Percentiles rank a stretch among this genome's conserved stretches.
phyloP scores from a whole-genome alignment of 1,140 invertebrate genomes.

The Drosophila novamexicana region DNA sequence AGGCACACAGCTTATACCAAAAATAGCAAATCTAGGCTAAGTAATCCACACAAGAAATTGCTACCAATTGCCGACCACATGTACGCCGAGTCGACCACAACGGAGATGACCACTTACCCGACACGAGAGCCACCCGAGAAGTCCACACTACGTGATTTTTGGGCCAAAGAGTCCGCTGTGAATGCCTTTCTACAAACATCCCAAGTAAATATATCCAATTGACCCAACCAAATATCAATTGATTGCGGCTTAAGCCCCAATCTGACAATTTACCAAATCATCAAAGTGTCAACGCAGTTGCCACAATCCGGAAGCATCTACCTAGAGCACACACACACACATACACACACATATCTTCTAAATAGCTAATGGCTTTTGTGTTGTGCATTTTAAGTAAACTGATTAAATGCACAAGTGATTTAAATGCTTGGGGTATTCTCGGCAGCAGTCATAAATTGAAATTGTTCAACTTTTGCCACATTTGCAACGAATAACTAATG shows the following conservation, averaged over 20 bases:
- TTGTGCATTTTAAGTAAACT: conserved; percentile 63
- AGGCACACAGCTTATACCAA: conserved; percentile 49
- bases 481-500: conserved; percentile 10
- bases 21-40: conserved; percentile 68
- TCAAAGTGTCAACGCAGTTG: neutral
- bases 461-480: conserved; percentile 62
- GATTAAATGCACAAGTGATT: conserved; percentile 71
- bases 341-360: neutral
- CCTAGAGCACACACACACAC: neutral
- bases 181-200: conserved; percentile 78
- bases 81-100: conserved; percentile 79
- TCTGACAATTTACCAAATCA: conserved; percentile 3
- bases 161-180: conserved; percentile 79
- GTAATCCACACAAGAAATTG: conserved; percentile 31
- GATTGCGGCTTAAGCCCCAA: neutral
- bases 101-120: conserved; percentile 75
- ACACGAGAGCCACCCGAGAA: conserved; percentile 60
- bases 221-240: conserved; percentile 7
- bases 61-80: conserved; percentile 43
- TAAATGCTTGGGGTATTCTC: conserved; percentile 62
- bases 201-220: conserved; percentile 51
- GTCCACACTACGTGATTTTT: conserved; percentile 74
- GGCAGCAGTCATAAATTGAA: conserved; percentile 69
- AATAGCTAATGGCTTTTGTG: conserved; percentile 40
- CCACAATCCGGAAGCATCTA: too few relatives aligned